Conservation (phyloP, 2,888 invertebrate genomes). For the Entomobrya proxima region DNA sequence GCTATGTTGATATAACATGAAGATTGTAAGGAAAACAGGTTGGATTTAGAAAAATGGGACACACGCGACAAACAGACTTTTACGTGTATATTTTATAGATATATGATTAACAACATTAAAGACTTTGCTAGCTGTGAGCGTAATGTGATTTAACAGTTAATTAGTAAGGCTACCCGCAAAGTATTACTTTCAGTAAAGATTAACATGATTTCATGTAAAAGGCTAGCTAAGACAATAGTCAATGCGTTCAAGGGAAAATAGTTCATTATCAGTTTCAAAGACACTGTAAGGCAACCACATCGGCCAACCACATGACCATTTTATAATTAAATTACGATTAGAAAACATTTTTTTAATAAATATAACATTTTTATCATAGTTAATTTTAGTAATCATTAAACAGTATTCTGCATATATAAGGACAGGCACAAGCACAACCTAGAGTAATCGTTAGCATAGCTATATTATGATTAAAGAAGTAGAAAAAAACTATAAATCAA, state of each 20-base stretch:
- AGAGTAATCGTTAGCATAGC: too few relatives aligned
- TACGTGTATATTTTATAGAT: neutral
- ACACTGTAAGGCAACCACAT: constrained; percentile 39
- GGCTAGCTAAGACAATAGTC: neutral
- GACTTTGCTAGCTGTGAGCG: neutral
- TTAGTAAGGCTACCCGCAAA: neutral
- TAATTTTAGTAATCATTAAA: neutral
- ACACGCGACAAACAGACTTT: neutral
- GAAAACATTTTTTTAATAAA: neutral
- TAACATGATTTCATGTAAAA: neutral
- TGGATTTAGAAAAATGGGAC: constrained; percentile 7
- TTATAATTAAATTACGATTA: too few relatives aligned
- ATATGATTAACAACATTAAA: neutral
- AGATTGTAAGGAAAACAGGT: neutral
- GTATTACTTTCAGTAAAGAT: neutral
- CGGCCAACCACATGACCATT: neutral
- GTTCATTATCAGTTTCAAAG: constrained; percentile 43
- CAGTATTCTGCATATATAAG: neutral
- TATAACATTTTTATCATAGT: neutral
- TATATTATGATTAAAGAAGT: too few relatives aligned
- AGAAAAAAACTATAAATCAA: too few relatives aligned
- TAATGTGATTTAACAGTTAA: neutral
- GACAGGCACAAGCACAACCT: too few relatives aligned
- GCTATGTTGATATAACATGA: neutral
- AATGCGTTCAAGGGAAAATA: neutral